A percentile compares a stretch with the other conserved stretches of the same genome.
Conservation (phyloP, 2,888 invertebrate species). For the Lochmaea capreae region DNA sequence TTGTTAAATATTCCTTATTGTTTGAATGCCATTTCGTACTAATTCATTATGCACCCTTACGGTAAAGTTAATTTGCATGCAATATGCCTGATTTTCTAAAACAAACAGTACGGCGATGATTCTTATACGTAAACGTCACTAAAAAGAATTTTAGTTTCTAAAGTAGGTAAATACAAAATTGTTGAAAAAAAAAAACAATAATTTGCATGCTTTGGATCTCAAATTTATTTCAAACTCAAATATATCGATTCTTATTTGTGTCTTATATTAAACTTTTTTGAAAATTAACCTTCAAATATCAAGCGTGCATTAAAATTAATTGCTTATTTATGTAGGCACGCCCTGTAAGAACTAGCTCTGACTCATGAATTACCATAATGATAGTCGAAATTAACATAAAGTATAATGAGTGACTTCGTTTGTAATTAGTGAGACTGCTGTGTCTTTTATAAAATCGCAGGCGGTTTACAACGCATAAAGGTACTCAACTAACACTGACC, state of each 20-base stretch:
- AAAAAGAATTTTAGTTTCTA: neutral
- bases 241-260: no score
- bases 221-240: no score
- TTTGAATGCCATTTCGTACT: neutral
- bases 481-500: conserved; percentile 9
- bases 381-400: conserved; percentile 62
- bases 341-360: conserved; percentile 21
- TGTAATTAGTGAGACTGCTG: conserved; percentile 54
- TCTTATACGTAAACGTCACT: neutral
- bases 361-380: conserved; percentile 61
- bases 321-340: conserved; percentile 13
- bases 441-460: conserved; percentile 18
- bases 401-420: conserved; percentile 60
- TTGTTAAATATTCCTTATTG: neutral
- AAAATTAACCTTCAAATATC: conserved; percentile 19
- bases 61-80: conserved; percentile 8
- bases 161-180: neutral
- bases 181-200: no score
- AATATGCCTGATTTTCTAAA: conserved; percentile 1
- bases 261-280: no score
- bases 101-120: neutral
- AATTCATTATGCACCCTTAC: conserved; percentile 1
- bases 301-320: conserved; percentile 12
- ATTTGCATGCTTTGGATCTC: no score
- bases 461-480: conserved; percentile 5